Base-by-base conservation (phyloP, 2,888 invertebrate genomes). In the Crossocerus cetratus region DNA sequence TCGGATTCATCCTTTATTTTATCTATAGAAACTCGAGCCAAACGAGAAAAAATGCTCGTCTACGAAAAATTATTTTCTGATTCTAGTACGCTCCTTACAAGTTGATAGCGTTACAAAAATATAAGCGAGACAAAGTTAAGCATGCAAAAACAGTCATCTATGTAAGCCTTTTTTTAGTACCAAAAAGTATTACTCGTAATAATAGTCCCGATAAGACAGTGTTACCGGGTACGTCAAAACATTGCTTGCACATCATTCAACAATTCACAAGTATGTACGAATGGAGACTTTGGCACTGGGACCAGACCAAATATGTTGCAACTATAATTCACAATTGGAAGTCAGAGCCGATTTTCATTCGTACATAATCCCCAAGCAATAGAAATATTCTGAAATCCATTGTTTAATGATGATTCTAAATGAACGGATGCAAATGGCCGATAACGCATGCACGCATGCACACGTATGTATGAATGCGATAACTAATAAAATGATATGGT, bases 1-100 rank as follows among this genome's bases (percentile, higher is more conserved):
- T 74, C 49, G 74, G 64, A 60, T 44, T 65, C 32, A 78, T 72
- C 71, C 70, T 72, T 58, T 77, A 76, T 79, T 77, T 11, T 32
- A 32, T 32, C 80, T 64, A 67, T 75, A 55, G 32, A 80, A 74
- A 67, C 59, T 56, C 72, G 69, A 81, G 66, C 70, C 67, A 76
- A 78, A 57, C 72, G 70, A 79, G 77, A 68, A 74, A 77, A 73
- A 71, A 69, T 60, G 68, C 65, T 71, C 77, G 74, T 73, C 66
- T 73, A 79, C 63, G 57, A 65, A 32, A 80, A 80, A 53, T 71
- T 22, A 76, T 72, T 70, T 72, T 20, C 73, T 72, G 70, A 81
- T 81, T 77, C 69, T 77, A 77, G 66, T 79, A 79, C 69, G 75
- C 75, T 72, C 63, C 72, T 78, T 77, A 72, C 65, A 64, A 55